Conservation (phyloP, 2,797 vertebrate species). For the Myotis planiceps region DNA sequence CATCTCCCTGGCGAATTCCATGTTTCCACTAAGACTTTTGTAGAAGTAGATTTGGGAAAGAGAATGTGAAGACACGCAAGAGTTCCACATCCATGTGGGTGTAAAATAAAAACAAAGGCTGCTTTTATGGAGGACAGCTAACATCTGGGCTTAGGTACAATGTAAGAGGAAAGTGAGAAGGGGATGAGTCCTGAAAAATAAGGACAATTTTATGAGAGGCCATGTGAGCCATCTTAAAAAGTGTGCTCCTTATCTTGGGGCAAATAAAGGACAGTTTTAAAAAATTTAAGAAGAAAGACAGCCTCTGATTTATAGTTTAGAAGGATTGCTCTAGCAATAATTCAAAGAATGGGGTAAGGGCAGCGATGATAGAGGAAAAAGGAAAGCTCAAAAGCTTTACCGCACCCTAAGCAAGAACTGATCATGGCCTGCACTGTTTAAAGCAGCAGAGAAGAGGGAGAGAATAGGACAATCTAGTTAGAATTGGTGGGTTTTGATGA, state of each 20-base stretch:
- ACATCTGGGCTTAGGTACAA: neutral
- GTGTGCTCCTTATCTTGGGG: neutral
- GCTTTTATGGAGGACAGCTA: neutral
- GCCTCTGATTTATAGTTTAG: constrained; percentile 13
- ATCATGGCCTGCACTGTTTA: neutral
- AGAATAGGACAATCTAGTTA: neutral
- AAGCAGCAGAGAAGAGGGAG: neutral
- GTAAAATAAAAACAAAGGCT: constrained; percentile 20
- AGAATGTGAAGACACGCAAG: neutral
- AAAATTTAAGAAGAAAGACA: neutral
- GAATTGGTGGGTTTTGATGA: neutral
- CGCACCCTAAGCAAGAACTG: neutral
- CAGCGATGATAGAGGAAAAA: neutral
- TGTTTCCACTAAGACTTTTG: neutral
- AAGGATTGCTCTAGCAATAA: constrained; percentile 22
- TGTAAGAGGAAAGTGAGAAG: neutral
- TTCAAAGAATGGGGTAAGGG: neutral
- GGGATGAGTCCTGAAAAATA: neutral
- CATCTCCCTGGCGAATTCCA: neutral
- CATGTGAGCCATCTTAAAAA: neutral
- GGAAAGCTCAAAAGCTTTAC: neutral
- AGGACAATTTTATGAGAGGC: constrained; percentile 8
- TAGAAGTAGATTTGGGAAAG: neutral
- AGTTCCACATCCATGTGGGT: neutral
- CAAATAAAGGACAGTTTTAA: neutral